phyloP scores from a whole-genome alignment of 2,888 invertebrate species.

The Chydorus sphaericus region DNA sequence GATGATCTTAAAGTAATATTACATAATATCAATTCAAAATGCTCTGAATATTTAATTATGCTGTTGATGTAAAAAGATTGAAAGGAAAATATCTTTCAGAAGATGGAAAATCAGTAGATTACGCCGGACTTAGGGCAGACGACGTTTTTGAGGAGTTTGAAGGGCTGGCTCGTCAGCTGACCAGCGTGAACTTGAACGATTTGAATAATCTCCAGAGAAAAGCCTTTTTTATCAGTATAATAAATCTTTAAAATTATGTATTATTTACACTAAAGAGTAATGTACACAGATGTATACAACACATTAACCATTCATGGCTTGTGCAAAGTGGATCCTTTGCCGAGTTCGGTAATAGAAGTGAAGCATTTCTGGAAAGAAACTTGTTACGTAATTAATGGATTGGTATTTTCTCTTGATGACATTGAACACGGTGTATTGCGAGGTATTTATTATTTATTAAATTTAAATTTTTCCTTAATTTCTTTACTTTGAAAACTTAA shows the following conservation, averaged over 20 bases:
- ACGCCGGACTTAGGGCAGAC: constrained; percentile 16
- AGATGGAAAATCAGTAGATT: constrained; percentile 18
- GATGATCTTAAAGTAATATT: constrained; percentile 3
- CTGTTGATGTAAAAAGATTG: constrained; percentile 16
- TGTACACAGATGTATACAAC: constrained; percentile 27
- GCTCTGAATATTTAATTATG: no score
- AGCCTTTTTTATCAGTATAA: constrained; percentile 20
- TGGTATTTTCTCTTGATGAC: constrained; percentile 28
- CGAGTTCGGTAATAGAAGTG: constrained; percentile 27
- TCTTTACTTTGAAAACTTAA: no score
- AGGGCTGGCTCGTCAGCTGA: constrained; percentile 15
- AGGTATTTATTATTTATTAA: constrained; percentile 25
- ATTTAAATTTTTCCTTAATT: background rate
- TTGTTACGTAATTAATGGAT: constrained; percentile 27
- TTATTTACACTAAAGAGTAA: constrained; percentile 16
- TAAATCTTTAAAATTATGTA: background rate
- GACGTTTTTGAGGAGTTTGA: constrained; percentile 17
- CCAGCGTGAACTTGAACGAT: constrained; percentile 14
- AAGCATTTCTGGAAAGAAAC: constrained; percentile 30
- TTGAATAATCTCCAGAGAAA: constrained; percentile 17
- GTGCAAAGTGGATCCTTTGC: constrained; percentile 22
- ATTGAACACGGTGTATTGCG: constrained; percentile 32
- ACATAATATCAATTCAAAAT: background rate
- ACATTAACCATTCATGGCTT: constrained; percentile 30
- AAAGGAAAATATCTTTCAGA: constrained; percentile 19